Conservation (phyloP, 2,888 invertebrate genomes). For the Amphipoea lucens region DNA sequence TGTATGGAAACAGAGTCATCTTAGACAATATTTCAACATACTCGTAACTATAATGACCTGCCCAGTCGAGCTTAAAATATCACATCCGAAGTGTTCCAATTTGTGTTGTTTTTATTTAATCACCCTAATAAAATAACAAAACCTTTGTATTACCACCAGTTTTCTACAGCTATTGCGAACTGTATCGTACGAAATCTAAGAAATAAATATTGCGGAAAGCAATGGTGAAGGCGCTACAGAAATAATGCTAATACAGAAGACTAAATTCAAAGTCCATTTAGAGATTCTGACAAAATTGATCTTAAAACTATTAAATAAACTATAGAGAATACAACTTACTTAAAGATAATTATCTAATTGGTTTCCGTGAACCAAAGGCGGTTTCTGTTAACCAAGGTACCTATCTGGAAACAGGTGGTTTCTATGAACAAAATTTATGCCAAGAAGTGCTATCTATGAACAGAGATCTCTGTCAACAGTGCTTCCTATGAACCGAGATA, state of each 20-base stretch:
- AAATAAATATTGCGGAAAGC: slow-evolving; percentile 4
- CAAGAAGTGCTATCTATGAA: too few species aligned
- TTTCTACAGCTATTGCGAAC: background rate
- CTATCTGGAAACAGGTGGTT: too few species aligned
- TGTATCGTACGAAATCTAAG: too few species aligned
- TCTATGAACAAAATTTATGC: too few species aligned
- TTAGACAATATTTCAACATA: background rate
- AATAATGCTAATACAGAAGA: background rate
- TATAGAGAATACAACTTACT: too few species aligned
- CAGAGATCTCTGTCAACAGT: too few species aligned
- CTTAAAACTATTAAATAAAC: background rate
- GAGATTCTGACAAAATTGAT: background rate
- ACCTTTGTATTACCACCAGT: background rate
- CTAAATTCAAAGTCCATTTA: background rate
- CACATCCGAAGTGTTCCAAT: background rate
- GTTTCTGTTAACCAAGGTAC: too few species aligned
- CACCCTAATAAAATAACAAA: background rate
- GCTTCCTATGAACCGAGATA: too few species aligned
- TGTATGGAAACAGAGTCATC: background rate
- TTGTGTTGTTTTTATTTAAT: background rate
- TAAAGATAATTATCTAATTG: too few species aligned
- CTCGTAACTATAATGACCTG: background rate
- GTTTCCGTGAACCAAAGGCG: too few species aligned
- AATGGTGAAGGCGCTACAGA: slow-evolving; percentile 8
- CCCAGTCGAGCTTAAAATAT: background rate